Evolutionary conservation across 2,888 invertebrate species (phyloP), one percentile per base, ranked within the genome.

Genomic region (Ryuthela nishihirai): DNA sequence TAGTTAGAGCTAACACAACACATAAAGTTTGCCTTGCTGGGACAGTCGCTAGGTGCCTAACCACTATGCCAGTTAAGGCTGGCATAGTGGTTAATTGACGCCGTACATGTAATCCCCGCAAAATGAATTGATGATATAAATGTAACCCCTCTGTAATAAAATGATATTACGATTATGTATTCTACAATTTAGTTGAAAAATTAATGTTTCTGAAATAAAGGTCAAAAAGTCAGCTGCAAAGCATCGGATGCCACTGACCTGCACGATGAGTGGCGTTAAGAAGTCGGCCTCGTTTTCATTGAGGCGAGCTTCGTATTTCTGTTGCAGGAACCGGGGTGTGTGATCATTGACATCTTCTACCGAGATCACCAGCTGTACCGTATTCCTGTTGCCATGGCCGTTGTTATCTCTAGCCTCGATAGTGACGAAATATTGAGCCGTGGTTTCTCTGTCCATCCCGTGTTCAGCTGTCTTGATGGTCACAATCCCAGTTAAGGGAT

Each of bases 271-370:
- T 12, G 67, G 65, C 18, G 55, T 66, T 10, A 60, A 50, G 35
- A 67, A 67, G 9, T 61, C 45, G 15, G 40, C 44, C 69, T 86
- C 83, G 73, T 94, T 94, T 74, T 97, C 97, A 65, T 87, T 71
- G 3, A 97, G 75, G 36, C 87, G 81, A 0, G 87, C 86, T 71
- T 89, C 89, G 69, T 93, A 92, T 67, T 85, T 85, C 56, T 82
- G 84, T 61, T 88, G 88, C 1, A 85, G 74, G 72, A 94, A 95
- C 67, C 84, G 79, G 0, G 95, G 95, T 50, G 83, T 80, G 76
- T 94, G 91, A 77, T 95, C 94, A 70, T 95, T 94, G 0, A 90
- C 83, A 76, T 93, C 93, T 1, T 85, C 88, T 26, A 94, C 80
- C 67, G 91, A 88, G 25, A 94, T 81, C 3, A 90, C 90, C 18